Percentiles rank a stretch among this genome's conserved stretches.
These are phyloP conservation scores for Pediacus dermestoides DNA, from an alignment of 2,888 invertebrate species.

Conservation along the genomic window DNA sequence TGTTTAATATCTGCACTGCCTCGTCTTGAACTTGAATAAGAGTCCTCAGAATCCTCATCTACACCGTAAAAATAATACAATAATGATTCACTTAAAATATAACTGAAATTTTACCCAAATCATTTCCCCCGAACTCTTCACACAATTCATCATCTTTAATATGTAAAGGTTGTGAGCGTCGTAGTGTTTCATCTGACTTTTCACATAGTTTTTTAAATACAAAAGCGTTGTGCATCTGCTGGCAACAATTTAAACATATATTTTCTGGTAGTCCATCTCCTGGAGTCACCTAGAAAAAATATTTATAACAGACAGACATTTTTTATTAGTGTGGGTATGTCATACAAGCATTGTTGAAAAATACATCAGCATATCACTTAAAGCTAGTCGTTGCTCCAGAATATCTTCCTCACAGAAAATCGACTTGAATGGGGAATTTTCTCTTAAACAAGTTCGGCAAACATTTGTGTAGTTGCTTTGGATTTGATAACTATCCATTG, in stretches of 20 bases:
- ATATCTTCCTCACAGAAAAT: slow-evolving; percentile 27
- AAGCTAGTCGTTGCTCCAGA: slow-evolving; percentile 25
- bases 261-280: slow-evolving; percentile 41
- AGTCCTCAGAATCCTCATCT: too few species aligned
- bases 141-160: slow-evolving; percentile 13
- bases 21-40: too few species aligned
- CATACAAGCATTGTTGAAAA: slow-evolving; percentile 35
- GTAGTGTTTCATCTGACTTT: slow-evolving; percentile 36
- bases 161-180: slow-evolving; percentile 19
- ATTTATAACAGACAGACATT: slow-evolving; percentile 6
- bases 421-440: slow-evolving; percentile 26
- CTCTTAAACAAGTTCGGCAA: slow-evolving; percentile 33
- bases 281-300: slow-evolving; percentile 33
- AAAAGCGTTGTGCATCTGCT: slow-evolving; percentile 34
- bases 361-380: slow-evolving; percentile 33
- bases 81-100: too few species aligned
- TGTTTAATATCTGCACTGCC: too few species aligned
- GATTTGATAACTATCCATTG: too few species aligned
- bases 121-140: too few species aligned
- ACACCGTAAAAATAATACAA: too few species aligned
- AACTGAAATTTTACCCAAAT: too few species aligned
- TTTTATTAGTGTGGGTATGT: background rate
- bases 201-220: slow-evolving; percentile 39
- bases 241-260: slow-evolving; percentile 38
- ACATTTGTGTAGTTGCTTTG: slow-evolving; percentile 16